Percentiles rank a stretch among this genome's conserved stretches.
Evolutionary conservation across 2,888 invertebrate genomes (phyloP).

Genomic region (Neria commutata): DNA sequence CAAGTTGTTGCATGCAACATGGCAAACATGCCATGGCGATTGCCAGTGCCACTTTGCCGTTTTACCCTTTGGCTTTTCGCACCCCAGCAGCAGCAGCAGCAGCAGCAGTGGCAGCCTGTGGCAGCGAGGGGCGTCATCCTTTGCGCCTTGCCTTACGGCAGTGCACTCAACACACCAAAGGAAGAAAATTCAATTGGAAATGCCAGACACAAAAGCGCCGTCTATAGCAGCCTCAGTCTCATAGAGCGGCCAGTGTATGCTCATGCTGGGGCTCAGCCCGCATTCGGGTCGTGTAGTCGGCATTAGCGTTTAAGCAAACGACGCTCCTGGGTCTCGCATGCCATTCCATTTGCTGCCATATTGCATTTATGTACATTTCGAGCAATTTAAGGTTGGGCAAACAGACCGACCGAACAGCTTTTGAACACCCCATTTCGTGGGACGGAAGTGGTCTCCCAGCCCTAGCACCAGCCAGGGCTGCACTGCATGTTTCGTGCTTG

Average conservation of each 20-base stretch:
- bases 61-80: not conserved
- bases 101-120: no score
- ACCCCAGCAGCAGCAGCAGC: no score
- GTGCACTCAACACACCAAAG: not conserved
- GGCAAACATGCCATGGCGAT: not conserved
- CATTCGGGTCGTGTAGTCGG: constrained; percentile 4
- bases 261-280: not conserved
- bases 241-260: not conserved
- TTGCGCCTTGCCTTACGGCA: no score
- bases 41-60: not conserved
- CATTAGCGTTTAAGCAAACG: constrained; percentile 3
- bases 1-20: not conserved
- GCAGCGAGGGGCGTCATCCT: no score
- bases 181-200: constrained; percentile 17
- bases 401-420: not conserved
- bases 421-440: constrained; percentile 2
- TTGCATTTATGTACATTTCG: constrained; percentile 23
- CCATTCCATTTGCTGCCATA: constrained; percentile 18
- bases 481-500: not conserved
- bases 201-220: constrained; percentile 17
- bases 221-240: not conserved
- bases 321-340: constrained; percentile 21
- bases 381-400: constrained; percentile 8
- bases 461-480: not conserved
- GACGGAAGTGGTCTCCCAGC: no score